A percentile compares a stretch with the other conserved stretches of the same genome.
Evolutionary conservation across 2,888 invertebrate species (phyloP).

Genomic region (Rotaria macrura): DNA sequence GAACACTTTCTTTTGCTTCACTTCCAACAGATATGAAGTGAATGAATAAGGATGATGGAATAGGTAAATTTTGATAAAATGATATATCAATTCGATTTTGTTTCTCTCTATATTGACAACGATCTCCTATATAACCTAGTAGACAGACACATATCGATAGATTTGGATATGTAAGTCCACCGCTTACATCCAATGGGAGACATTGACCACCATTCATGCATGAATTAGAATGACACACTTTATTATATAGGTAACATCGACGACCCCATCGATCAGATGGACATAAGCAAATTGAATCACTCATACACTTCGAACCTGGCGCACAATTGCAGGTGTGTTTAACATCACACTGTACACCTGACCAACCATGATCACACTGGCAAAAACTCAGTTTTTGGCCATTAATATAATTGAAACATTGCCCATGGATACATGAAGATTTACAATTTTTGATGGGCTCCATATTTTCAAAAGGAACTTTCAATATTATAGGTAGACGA

Average conservation of each 20-base stretch:
- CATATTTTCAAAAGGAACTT: not conserved
- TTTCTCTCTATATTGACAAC: not conserved
- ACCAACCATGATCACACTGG: not conserved
- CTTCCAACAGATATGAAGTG: not conserved
- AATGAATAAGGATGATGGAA: not conserved
- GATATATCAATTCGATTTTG: not conserved
- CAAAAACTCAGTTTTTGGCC: not conserved
- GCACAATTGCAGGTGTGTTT: not conserved
- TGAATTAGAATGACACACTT: not conserved
- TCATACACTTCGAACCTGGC: not conserved
- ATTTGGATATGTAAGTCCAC: not conserved
- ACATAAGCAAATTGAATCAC: not conserved
- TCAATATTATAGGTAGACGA: not conserved
- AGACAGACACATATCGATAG: not conserved
- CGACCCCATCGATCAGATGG: not conserved
- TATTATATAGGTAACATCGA: not conserved
- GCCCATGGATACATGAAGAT: not conserved
- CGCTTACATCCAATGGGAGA: not conserved
- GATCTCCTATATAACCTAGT: not conserved
- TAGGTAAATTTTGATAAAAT: not conserved
- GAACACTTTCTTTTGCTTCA: too few relatives aligned
- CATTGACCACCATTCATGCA: not conserved
- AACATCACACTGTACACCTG: not conserved
- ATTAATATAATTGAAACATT: not conserved
- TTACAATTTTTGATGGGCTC: not conserved